A percentile compares a stretch with the other conserved stretches of the same genome.
Conservation (phyloP, 1,140 invertebrate genomes). For the Bombus haemorrhoidalis region DNA sequence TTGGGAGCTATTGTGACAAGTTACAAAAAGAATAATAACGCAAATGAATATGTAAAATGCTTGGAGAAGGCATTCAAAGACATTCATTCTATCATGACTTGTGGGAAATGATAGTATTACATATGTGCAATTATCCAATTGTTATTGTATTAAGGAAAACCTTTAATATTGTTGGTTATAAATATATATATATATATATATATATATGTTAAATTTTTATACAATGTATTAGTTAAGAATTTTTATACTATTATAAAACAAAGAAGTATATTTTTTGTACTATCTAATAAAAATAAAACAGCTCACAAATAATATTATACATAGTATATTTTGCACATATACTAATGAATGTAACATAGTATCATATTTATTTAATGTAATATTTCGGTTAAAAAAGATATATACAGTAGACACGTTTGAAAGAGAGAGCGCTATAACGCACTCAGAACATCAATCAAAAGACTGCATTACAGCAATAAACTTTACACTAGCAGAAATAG, state of each 20-base stretch:
- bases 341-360: neutral
- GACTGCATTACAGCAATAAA: conserved; percentile 4
- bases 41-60: conserved; percentile 87
- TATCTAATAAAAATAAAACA: neutral
- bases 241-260: conserved; percentile 26
- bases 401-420: conserved; percentile 49
- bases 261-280: conserved; percentile 15
- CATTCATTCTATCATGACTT: conserved; percentile 80
- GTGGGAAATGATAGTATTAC: neutral
- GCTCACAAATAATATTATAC: neutral
- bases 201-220: conserved; percentile 15
- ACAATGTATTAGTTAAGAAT: neutral
- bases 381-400: conserved; percentile 43
- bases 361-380: conserved; percentile 27
- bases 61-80: conserved; percentile 88
- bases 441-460: conserved; percentile 45
- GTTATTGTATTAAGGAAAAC: conserved; percentile 17
- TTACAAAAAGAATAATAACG: conserved; percentile 88
- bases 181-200: neutral
- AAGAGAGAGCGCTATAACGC: conserved; percentile 53
- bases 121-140: neutral
- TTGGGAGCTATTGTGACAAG: conserved; percentile 91
- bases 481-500: conserved; percentile 12
- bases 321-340: conserved; percentile 44
- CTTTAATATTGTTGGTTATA: conserved; percentile 9